These are phyloP conservation scores for Sylvicola fuscatus DNA, from an alignment of 2,888 invertebrate species.

Conservation along the genomic window DNA sequence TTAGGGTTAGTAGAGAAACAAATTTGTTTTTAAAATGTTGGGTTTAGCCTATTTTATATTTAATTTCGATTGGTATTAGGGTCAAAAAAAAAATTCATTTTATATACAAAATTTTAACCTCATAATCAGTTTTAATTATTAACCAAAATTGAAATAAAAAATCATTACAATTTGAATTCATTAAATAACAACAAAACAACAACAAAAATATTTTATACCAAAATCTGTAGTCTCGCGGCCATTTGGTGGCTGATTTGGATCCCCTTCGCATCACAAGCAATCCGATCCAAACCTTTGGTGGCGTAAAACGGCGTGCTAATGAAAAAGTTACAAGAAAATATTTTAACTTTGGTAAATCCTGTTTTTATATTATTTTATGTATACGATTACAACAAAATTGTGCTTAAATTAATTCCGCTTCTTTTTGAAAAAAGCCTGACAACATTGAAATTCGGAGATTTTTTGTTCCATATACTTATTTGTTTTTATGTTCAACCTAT, in stretches of 20 bases:
- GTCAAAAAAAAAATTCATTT: too few species aligned
- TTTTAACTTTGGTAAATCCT: slow-evolving; percentile 9
- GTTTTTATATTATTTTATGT: not conserved
- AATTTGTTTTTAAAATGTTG: too few species aligned
- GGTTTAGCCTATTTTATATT: too few species aligned
- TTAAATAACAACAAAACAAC: not conserved
- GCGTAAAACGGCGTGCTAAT: slow-evolving; percentile 25
- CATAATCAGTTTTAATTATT: too few species aligned
- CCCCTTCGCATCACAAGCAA: slow-evolving; percentile 43
- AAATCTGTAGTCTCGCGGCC: slow-evolving; percentile 49
- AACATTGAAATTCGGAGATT: slow-evolving; percentile 7
- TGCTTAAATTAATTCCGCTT: not conserved
- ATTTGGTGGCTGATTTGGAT: slow-evolving; percentile 63
- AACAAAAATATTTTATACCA: not conserved
- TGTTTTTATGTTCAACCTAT: slow-evolving; percentile 1
- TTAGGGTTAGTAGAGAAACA: too few species aligned
- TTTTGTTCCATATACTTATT: not conserved
- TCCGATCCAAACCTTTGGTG: slow-evolving; percentile 14
- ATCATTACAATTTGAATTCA: too few species aligned
- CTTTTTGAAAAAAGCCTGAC: not conserved
- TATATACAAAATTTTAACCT: too few species aligned
- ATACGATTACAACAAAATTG: not conserved
- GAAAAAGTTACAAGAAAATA: slow-evolving; percentile 14
- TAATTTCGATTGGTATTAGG: too few species aligned
- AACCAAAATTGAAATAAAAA: too few species aligned